These are phyloP conservation scores for Cyprinodon brontotheroides DNA, from an alignment of 2,113 vertebrate species.

Conservation along the genomic window DNA sequence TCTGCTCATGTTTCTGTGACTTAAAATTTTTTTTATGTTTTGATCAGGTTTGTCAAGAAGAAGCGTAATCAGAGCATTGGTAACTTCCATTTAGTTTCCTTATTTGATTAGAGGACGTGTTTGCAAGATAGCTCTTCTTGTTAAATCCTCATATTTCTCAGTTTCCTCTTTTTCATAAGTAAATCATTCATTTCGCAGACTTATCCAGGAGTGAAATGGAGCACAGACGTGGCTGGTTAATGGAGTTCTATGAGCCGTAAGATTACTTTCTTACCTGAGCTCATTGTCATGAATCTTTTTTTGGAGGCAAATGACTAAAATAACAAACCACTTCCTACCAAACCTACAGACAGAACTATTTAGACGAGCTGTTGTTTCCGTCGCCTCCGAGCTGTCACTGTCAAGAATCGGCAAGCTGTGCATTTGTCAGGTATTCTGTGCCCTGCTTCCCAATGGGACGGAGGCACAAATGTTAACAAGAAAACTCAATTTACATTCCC, in stretches of 20 bases:
- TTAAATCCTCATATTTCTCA: conserved; percentile 28
- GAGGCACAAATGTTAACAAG: conserved; percentile 58
- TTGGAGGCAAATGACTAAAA: conserved; percentile 51
- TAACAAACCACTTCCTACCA: conserved; percentile 50
- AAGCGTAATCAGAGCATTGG: conserved; percentile 32
- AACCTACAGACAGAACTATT: conserved; percentile 34
- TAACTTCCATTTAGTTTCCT: conserved; percentile 47
- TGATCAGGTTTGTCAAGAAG: conserved; percentile 24
- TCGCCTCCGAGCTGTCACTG: conserved; percentile 26
- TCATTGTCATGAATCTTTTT: conserved; percentile 73
- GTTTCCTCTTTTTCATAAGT: conserved; percentile 28
- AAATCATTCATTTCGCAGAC: conserved; percentile 69
- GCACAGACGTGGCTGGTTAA: conserved; percentile 71
- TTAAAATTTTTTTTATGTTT: conserved; percentile 5
- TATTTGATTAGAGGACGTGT: conserved; percentile 45
- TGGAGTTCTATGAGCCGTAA: conserved; percentile 76
- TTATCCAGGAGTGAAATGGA: conserved; percentile 77
- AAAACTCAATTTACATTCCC: conserved; percentile 56
- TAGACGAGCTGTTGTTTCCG: conserved; percentile 20
- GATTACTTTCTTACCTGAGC: conserved; percentile 73
- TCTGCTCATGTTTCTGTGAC: neutral
- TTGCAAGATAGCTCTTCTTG: conserved; percentile 26
- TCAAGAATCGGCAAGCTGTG: conserved; percentile 16
- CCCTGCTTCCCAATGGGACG: conserved; percentile 27
- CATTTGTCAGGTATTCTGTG: conserved; percentile 37